A percentile compares a stretch with the other conserved stretches of the same genome.
phyloP scores from a whole-genome alignment of 2,797 vertebrate genomes.

The Myotis pilosus region DNA sequence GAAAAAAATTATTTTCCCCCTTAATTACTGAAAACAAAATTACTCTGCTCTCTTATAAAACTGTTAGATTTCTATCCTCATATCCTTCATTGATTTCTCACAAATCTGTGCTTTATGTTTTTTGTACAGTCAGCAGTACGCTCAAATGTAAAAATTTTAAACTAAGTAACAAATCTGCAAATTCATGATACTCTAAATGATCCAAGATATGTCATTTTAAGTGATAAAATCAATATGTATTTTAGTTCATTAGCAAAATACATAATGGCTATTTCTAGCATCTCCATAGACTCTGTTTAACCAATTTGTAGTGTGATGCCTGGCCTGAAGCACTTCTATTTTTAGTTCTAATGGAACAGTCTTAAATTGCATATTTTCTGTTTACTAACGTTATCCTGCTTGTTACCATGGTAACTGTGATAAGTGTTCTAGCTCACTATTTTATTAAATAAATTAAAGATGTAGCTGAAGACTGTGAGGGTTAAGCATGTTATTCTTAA shows the following conservation, averaged over 20 bases:
- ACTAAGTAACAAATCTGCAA: conserved; percentile 44
- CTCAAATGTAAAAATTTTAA: conserved; percentile 41
- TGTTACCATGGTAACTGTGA: conserved; percentile 86
- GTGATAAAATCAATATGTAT: conserved; percentile 71
- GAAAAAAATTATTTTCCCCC: conserved; percentile 29
- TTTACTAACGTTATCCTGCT: conserved; percentile 86
- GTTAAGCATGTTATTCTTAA: conserved; percentile 57
- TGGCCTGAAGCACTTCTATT: conserved; percentile 85
- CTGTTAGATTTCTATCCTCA: neutral
- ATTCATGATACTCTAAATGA: conserved; percentile 50
- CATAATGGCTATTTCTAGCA: conserved; percentile 75
- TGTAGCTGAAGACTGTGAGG: conserved; percentile 78
- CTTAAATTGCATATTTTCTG: conserved; percentile 89
- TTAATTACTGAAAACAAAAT: conserved; percentile 1
- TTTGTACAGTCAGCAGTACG: neutral
- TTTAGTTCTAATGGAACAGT: conserved; percentile 84
- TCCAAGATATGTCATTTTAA: conserved; percentile 68
- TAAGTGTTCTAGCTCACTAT: conserved; percentile 83
- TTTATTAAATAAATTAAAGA: conserved; percentile 84
- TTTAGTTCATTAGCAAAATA: conserved; percentile 79
- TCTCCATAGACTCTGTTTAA: conserved; percentile 79
- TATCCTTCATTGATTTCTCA: conserved; percentile 48
- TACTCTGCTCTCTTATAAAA: neutral
- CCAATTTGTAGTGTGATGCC: conserved; percentile 78
- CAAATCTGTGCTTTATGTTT: neutral